A percentile compares a stretch with the other conserved stretches of the same genome.
Conservation (phyloP, 2,113 vertebrate species). For the Setophaga petechia region DNA sequence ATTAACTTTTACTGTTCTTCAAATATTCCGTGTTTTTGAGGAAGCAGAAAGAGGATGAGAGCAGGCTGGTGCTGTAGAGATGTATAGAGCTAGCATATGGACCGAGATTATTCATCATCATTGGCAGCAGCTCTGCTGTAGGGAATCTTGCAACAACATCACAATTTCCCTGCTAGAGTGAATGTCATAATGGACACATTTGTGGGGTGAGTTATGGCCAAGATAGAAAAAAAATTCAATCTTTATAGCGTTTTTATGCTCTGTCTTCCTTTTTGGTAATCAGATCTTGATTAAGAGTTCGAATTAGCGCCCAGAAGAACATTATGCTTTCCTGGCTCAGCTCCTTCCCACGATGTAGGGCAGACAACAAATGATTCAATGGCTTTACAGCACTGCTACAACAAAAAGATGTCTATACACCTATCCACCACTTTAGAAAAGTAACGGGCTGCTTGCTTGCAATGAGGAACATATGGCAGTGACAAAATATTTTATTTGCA, state of each 20-base stretch:
- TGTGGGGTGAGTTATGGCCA: slow-evolving; percentile 23
- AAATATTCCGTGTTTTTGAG: neutral
- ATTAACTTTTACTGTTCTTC: slow-evolving; percentile 67
- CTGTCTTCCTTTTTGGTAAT: slow-evolving; percentile 62
- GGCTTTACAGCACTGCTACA: neutral
- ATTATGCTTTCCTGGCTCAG: slow-evolving; percentile 42
- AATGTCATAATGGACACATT: slow-evolving; percentile 47
- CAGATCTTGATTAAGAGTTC: slow-evolving; percentile 61
- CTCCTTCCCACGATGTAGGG: neutral
- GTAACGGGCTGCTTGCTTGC: neutral
- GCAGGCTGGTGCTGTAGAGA: neutral
- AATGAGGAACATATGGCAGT: neutral
- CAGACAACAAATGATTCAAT: neutral
- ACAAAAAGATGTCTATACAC: neutral
- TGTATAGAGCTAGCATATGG: slow-evolving; percentile 25
- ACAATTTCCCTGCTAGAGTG: slow-evolving; percentile 45
- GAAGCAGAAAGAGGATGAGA: slow-evolving; percentile 25
- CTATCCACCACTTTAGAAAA: slow-evolving; percentile 3
- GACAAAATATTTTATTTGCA: neutral
- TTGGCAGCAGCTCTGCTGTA: slow-evolving; percentile 32
- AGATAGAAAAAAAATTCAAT: slow-evolving; percentile 47
- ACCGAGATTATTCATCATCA: slow-evolving; percentile 23
- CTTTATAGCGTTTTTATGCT: slow-evolving; percentile 63
- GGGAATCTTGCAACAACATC: slow-evolving; percentile 35
- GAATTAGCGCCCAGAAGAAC: slow-evolving; percentile 62